Evolutionary conservation across 2,113 vertebrate species (phyloP), one percentile per base, ranked within the genome.

Genomic region (Alces alces): DNA sequence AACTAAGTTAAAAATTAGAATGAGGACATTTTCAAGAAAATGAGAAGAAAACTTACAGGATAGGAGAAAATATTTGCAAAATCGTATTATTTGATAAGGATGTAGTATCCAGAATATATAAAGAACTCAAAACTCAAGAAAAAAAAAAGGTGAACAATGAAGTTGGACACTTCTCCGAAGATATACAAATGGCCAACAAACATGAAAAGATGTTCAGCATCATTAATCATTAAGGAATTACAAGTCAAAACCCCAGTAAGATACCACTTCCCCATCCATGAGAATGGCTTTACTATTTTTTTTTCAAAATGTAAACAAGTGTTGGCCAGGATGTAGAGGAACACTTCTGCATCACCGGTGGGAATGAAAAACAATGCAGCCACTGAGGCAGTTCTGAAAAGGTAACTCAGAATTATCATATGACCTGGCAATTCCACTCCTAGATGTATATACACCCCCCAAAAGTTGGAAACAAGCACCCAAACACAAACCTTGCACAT

Each of bases 11-110:
- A 95, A 96, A 93, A 10, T 33, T 13, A 93, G 30, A 79, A 39
- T 54, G 33, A 96, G 15, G 50, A 94, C 23, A 73, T 85, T 82
- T 50, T 64, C 17, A 50, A 25, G 36, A 91, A 96, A 93, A 55
- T 43, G 66, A 79, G 89, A 95, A 92, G 66, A 66, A 92, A 96
- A 92, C n/a, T 93, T 57, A 87, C 28, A 94, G 50, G 83, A 92
- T 89, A 47, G 47, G 73, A 58, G 61, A 58, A 94, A 92, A 60
- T 92, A 64, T 61, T 61, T 73, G 39, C 43, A 50, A 95, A 39
- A 50, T 70, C 61, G 16, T 50, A 50, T 80, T 88, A 57, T 70
- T 54, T 33, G 60, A 19, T 47, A 76, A 84, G 11, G 50, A 30
- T 52, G 5, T 80, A 88, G 50, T 64, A 90, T 89, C 23, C 66